Base-by-base conservation (phyloP, 1,140 invertebrate genomes). In the Capitella teleta region DNA sequence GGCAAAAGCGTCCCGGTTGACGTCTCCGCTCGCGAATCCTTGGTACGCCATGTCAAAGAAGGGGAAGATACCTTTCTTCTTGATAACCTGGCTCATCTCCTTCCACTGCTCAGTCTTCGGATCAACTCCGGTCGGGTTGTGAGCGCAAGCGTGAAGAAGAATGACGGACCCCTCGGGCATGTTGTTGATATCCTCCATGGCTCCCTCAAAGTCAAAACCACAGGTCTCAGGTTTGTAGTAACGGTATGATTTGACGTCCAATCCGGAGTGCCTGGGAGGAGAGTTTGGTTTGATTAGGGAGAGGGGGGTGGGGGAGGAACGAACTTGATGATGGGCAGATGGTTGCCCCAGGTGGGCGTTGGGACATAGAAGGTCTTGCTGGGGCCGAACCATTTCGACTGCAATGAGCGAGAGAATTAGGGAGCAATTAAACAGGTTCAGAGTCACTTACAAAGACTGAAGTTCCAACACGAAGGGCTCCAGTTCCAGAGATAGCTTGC, bases 11-110 rank as follows among this genome's bases (percentile, higher is more conserved):
- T 99, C 95, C 53, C 78, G 83, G 52, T 84, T 81, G 36, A 88
- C 80, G 72, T 90, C 82, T 55, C 95, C 86, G 75, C 74, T 75
- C 58, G 80, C 76, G 77, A 95, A 96, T 14, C 94, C 94, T 78
- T 98, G 96, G 77, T 99, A 99, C 23, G 96, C 96, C 86, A 96
- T 95, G 74, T 99, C 96, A 71, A 99, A 96, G 76, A 88, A 98
- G n/a, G 92, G 89, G 64, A 89, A 94, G 2, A 98, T 73, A 47
- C 93, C 84, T 18, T 72, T 66, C 42, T 69, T 59, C 60, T 92
- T 92, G 19, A 94, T 80, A 1, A 85, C 63, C 66, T 87, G 78
- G 38, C 82, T 80, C 30, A 87, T 76, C 70, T 84, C 80, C 57
- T 77, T 77, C 95, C 95, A 98, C 71, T 98, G 90, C 56, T 94